Evolutionary conservation across 2,113 vertebrate species (phyloP).

Genomic region (Pomatorhinus ruficollis): DNA sequence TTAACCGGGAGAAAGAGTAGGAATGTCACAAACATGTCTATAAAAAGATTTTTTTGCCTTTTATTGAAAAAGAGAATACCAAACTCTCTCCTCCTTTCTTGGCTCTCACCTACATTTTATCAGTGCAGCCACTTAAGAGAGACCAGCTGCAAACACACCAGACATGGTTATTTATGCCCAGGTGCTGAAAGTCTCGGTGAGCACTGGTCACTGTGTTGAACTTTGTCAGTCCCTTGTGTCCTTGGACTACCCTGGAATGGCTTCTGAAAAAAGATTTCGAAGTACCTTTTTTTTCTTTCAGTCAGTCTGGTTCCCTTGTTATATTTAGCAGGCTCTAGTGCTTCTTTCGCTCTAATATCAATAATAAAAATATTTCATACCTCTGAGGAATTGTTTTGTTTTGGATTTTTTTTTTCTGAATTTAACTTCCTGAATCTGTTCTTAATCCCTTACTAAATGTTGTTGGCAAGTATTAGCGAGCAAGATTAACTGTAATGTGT

Average conservation of each 20-base stretch:
- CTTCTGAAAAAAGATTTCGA: neutral
- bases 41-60: neutral
- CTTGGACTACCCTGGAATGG: neutral
- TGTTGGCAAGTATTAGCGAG: slow-evolving; percentile 53
- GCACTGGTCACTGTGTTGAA: neutral
- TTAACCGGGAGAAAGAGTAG: neutral
- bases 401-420: neutral
- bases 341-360: neutral
- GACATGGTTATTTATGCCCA: fast-evolving
- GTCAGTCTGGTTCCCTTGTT: neutral
- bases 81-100: neutral
- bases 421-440: slow-evolving; percentile 41
- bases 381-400: neutral
- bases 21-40: neutral
- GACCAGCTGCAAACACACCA: neutral
- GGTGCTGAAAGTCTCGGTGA: neutral
- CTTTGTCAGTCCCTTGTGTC: neutral
- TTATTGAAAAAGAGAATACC: fast-evolving
- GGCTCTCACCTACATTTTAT: neutral
- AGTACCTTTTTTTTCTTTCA: neutral
- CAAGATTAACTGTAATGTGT: slow-evolving; percentile 57
- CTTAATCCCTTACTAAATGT: slow-evolving; percentile 52
- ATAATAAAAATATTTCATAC: neutral
- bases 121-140: neutral
- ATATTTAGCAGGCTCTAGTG: neutral